phyloP scores from a whole-genome alignment of 2,888 invertebrate genomes.

The Nemoura dubitans region DNA sequence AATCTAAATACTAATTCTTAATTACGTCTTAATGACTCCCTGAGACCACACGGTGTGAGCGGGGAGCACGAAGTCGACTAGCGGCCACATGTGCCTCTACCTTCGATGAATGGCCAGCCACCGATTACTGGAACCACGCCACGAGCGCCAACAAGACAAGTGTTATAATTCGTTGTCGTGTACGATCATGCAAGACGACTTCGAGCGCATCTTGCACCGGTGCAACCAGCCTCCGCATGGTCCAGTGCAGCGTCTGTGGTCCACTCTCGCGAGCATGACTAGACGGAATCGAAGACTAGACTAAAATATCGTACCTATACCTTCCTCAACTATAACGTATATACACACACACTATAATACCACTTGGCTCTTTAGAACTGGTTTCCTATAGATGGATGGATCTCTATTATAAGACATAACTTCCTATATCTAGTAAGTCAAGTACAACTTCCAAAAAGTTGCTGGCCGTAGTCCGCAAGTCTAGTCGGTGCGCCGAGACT shows the following conservation, averaged over 20 bases:
- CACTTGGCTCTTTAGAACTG: constrained; percentile 16
- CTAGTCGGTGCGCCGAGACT: background rate
- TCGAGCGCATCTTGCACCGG: background rate
- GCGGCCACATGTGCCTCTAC: no score
- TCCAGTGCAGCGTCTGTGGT: background rate
- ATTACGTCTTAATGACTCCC: background rate
- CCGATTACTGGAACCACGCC: background rate
- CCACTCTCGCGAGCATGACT: constrained; percentile 20
- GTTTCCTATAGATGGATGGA: constrained; percentile 31
- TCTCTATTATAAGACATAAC: constrained; percentile 28
- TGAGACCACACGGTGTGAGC: background rate
- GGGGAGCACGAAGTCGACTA: background rate
- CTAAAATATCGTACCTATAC: constrained; percentile 8
- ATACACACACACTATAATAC: background rate
- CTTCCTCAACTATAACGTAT: constrained; percentile 31
- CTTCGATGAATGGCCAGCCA: background rate
- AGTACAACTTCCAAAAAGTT: constrained; percentile 32
- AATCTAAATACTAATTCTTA: constrained; percentile 12
- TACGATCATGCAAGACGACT: background rate
- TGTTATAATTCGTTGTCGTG: background rate
- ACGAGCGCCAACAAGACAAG: background rate
- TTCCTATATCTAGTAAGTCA: constrained; percentile 29
- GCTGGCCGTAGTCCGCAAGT: background rate
- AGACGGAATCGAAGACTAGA: constrained; percentile 29
- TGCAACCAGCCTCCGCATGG: background rate